Evolutionary conservation across 2,113 vertebrate genomes (phyloP), one percentile per base, ranked within the genome.

Genomic region (Chunga burmeisteri): DNA sequence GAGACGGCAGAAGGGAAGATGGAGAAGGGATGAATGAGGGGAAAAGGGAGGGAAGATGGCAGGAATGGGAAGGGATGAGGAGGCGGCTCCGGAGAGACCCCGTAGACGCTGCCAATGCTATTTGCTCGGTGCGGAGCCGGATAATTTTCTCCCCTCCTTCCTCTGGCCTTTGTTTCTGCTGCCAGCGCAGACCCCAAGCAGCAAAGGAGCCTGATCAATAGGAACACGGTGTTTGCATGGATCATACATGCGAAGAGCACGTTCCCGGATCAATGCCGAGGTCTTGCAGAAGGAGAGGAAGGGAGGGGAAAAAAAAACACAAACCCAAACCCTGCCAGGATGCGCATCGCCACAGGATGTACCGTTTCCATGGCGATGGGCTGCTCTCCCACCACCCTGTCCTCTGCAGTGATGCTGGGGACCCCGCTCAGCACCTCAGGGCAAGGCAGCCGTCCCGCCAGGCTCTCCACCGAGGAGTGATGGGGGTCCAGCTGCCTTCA

Each of bases 241-340:
- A 97, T 97, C 97, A 97, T 96, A 98, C 97, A 98, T 97, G 97
- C 93, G 74, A 97, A 94, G 96, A 97, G 96, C 96, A 97, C 97
- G 93, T 97, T 97, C 96, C 96, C 67, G 80, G 95, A 98, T 98
- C 97, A 97, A 98, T 98, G 98, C 90, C 19, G 93, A 96, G 92
- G 96, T 50, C 97, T 96, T 52, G 25, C 96, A 66, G 85, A 91
- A 93, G 74, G 88, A 90, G 87, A 82, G 75, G 92, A 34, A 88
- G 78, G 91, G 81, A 88, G 78, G 84, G 74, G 58, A 25, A 49
- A 44, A 66, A 44, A 26, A 66, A 53, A 38, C 81, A 22, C 23
- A 25, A 62, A 36, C 6, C 17, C 38, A 58, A 7, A 0, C 68
- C 91, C 86, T 44, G 86, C 49, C 86, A 79, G 86, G 95, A 88